Conservation (phyloP, 2,888 invertebrate genomes). For the Drosophila stalkeri region DNA sequence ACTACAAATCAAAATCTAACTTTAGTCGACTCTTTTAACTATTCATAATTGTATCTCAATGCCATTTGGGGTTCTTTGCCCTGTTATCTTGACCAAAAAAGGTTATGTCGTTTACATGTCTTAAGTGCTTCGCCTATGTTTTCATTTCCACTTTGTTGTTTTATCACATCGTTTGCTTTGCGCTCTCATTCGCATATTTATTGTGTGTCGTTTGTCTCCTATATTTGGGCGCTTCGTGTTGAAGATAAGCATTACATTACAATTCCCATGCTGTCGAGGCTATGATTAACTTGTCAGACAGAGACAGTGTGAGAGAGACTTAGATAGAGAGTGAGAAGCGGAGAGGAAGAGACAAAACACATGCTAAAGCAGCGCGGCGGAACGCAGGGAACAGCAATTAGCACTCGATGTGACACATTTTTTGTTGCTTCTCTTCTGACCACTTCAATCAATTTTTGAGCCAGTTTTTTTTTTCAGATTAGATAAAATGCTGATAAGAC, state of each 20-base stretch:
- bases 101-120: constrained; percentile 42
- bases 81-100: constrained; percentile 26
- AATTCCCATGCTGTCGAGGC: constrained; percentile 7
- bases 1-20: too few relatives aligned
- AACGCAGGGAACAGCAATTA: constrained; percentile 39
- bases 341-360: neutral
- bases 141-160: constrained; percentile 20
- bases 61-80: constrained; percentile 14
- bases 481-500: constrained; percentile 30
- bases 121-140: constrained; percentile 15
- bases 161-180: constrained; percentile 21
- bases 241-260: constrained; percentile 40
- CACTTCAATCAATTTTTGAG: constrained; percentile 15
- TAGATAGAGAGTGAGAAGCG: neutral
- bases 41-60: constrained; percentile 2
- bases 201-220: constrained; percentile 22
- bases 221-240: constrained; percentile 20
- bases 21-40: neutral
- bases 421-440: neutral
- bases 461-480: constrained; percentile 17
- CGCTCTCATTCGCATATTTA: constrained; percentile 4
- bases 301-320: neutral
- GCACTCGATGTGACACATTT: constrained; percentile 26
- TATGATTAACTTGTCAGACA: constrained; percentile 38
- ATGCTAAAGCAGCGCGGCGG: constrained; percentile 25